Conservation (phyloP, 2,797 vertebrate genomes). For the Micropoecilia bifurca region DNA sequence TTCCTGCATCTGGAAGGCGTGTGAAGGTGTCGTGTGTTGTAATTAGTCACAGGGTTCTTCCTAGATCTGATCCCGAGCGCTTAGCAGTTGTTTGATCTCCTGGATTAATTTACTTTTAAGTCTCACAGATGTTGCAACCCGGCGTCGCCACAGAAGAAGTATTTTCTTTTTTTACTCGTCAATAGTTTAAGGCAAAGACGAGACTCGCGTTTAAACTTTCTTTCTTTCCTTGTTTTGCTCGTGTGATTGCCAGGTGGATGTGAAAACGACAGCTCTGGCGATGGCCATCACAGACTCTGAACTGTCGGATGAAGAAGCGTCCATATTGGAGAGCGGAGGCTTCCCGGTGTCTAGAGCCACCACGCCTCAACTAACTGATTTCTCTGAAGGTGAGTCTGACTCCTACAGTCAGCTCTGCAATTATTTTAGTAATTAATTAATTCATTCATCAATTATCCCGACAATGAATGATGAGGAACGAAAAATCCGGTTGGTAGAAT, state of each 20-base stretch:
- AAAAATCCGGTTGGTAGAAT: neutral
- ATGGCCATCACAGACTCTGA: slow-evolving; percentile 99
- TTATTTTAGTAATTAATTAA: too few species aligned
- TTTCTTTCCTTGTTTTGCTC: neutral
- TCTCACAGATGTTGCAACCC: neutral
- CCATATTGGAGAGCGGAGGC: slow-evolving; percentile 96
- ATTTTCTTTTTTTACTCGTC: neutral
- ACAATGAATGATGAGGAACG: neutral
- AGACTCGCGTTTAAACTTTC: neutral
- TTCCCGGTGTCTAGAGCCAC: slow-evolving; percentile 97
- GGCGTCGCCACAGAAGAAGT: neutral
- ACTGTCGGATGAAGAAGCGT: slow-evolving; percentile 96
- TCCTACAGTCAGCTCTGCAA: too few species aligned
- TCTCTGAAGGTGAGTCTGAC: slow-evolving; percentile 90
- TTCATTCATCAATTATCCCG: too few species aligned
- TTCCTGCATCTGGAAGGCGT: slow-evolving; percentile 4
- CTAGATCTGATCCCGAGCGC: neutral
- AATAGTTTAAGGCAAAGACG: neutral
- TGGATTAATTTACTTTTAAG: neutral
- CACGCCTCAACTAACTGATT: slow-evolving; percentile 92
- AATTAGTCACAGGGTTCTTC: neutral
- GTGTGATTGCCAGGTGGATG: slow-evolving; percentile 88
- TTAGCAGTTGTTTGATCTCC: neutral
- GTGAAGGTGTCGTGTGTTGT: neutral
- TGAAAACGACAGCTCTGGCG: slow-evolving; percentile 94